Evolutionary conservation across 2,113 vertebrate genomes (phyloP), one percentile per base, ranked within the genome.

Genomic region (Alethe castanea): DNA sequence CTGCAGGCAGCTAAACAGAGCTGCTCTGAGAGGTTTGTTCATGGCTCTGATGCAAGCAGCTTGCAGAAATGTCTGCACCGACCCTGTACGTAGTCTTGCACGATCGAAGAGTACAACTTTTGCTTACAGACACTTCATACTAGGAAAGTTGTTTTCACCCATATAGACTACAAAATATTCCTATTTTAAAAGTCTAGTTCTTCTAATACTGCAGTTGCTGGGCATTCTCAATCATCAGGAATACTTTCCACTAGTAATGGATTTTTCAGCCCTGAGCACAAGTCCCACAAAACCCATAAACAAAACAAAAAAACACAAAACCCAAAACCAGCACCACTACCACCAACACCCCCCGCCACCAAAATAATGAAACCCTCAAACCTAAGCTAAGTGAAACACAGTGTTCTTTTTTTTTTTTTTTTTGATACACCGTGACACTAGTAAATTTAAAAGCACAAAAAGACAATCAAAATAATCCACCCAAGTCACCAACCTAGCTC

Each of bases 341-440:
- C 9, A 70, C 8, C 47, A 87, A 5, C 3, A 31, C 6, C 3
- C 4, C 24, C 14, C 5, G 3, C 15, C 1, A 1, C 8, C 6
- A 13, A 67, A 36, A 44, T n/a, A 47, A 19, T 8, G 29, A 76
- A 79, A 24, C 19, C 8, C 14, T 60, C 40, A 77, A 69, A 44
- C 8, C 19, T 42, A 89, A 81, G n/a, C 9, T 22, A 45, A 81
- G 17, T 56, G 25, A 84, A 86, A 25, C 25, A 80, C 1, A 31
- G 19, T 48, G 24, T 17, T 57, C 2, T 14, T 44, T 45, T 47
- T 38, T 44, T 66, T n/a, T n/a, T 28, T 59, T 47, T 38, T 65
- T 33, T 11, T 26, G 7, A 71, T 36, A 81, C 20, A 57, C 8
- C 3, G 12, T 19, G 20, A 73, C 38, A 53, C 91, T 71, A 31